A percentile compares a stretch with the other conserved stretches of the same genome.
These are phyloP conservation scores for Lytechinus variegatus DNA, from an alignment of 35 echinoderm and acorn worm genomes.

Conservation along the genomic window DNA sequence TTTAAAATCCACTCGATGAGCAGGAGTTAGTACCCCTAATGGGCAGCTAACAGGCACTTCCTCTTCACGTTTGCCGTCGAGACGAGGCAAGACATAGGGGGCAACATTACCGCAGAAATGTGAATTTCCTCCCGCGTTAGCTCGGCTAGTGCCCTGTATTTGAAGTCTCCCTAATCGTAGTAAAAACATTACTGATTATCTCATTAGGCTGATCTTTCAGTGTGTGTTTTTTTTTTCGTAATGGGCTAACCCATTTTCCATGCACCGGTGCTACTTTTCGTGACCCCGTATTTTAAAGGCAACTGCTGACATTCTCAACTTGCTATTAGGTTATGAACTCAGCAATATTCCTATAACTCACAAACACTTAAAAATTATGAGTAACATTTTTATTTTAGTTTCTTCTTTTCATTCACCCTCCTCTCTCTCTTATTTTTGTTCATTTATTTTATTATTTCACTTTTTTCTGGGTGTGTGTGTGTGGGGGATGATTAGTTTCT, in stretches of 20 bases:
- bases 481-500: too few relatives aligned
- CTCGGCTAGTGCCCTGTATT: neutral
- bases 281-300: neutral
- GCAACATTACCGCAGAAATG: neutral
- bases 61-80: neutral
- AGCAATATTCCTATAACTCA: neutral
- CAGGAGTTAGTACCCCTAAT: neutral
- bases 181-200: constrained; percentile 9
- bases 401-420: too few relatives aligned
- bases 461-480: too few relatives aligned
- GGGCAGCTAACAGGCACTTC: neutral
- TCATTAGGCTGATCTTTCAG: neutral
- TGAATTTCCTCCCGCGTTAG: constrained; percentile 14
- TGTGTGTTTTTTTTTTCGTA: neutral
- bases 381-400: too few relatives aligned
- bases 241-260: neutral
- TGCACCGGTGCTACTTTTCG: neutral
- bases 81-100: constrained; percentile 24
- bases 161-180: neutral
- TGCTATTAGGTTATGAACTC: neutral
- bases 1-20: neutral
- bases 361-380: neutral
- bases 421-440: too few relatives aligned
- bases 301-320: neutral
- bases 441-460: too few relatives aligned